Conservation (phyloP, 2,888 invertebrate genomes). For the Tachina fera region DNA sequence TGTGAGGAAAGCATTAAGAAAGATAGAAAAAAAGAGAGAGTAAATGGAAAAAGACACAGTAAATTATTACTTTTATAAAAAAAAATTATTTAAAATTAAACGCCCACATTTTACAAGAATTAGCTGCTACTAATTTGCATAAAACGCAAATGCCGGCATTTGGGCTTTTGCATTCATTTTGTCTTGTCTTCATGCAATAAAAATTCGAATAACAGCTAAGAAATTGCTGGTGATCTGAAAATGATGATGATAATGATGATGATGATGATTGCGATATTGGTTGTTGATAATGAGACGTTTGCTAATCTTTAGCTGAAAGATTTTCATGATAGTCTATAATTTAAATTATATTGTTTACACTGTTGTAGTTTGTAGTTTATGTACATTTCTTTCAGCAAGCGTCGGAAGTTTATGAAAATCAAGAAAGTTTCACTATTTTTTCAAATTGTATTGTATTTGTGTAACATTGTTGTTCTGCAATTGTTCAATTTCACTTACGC, state of each 20-base stretch:
- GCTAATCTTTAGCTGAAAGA: slow-evolving; percentile 44
- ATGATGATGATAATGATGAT: background rate
- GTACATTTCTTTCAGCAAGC: slow-evolving; percentile 9
- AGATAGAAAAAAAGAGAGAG: background rate
- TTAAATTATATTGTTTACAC: slow-evolving; percentile 62
- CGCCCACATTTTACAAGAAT: slow-evolving; percentile 49
- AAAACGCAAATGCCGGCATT: slow-evolving; percentile 7
- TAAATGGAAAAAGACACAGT: background rate
- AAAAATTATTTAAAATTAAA: slow-evolving; percentile 15
- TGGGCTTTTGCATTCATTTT: slow-evolving; percentile 24
- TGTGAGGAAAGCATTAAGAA: background rate
- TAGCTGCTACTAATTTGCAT: slow-evolving; percentile 27
- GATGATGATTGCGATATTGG: slow-evolving; percentile 22
- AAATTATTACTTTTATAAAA: slow-evolving; percentile 20
- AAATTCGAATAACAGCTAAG: slow-evolving; percentile 4
- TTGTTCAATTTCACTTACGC: slow-evolving; percentile 72
- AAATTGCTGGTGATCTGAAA: background rate
- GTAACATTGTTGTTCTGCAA: slow-evolving; percentile 37
- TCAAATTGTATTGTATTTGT: slow-evolving; percentile 34
- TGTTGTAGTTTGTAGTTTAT: slow-evolving; percentile 28
- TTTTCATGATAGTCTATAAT: slow-evolving; percentile 58
- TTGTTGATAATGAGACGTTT: slow-evolving; percentile 36
- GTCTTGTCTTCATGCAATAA: background rate
- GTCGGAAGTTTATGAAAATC: background rate
- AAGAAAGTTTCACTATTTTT: slow-evolving; percentile 64